Base-by-base conservation (phyloP, 2,888 invertebrate genomes). In the Acrocera orbiculus region DNA sequence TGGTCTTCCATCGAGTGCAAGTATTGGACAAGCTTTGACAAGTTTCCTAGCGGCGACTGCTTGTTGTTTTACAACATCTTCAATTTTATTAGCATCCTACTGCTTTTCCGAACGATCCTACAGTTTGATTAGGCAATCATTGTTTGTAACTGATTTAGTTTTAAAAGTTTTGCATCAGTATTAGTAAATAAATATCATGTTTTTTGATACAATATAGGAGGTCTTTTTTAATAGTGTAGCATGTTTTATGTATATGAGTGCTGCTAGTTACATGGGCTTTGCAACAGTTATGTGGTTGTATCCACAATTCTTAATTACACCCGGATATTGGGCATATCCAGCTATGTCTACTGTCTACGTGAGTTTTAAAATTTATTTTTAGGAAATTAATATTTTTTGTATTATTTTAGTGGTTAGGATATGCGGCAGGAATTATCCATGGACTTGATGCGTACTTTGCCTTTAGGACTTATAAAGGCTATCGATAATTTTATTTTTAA, bases 301-400 rank as follows among this genome's bases (percentile, higher is more conserved):
- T 59, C 78, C 80, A 1, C 67, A 74, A 46, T 83, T 85, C 54
- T 63, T 76, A 19, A 51, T 73, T 6, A 59, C 69, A 36, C 76
- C 70, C 26, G 78, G 85, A 43, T 81, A 79, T 51, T 76, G 82
- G 49, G 80, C 79, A 10, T 85, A 82, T 62, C 85, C 86, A n/a
- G 81, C 85, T 3, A 80, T 86, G 78, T 80, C 79, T 17, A 80
- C 80, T 1, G 76, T 79, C 43, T 85, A 85, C 56, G 86, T 87
- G 63, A 77, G 81, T 13, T 33, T 32, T 11, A 16, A 15, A n/a
- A 30, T 20, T 11, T n/a, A 11, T 24, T 24, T 24, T 16, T 5
- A 6, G 16, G 5, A 14, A 9, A 15, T 20, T 5, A 8, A 22
- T 13, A 8, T 19, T 10, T 14, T n/a, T n/a, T 42, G 44, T 50